Base-by-base conservation (phyloP, 2,797 vertebrate genomes). In the Agapornis canus region DNA sequence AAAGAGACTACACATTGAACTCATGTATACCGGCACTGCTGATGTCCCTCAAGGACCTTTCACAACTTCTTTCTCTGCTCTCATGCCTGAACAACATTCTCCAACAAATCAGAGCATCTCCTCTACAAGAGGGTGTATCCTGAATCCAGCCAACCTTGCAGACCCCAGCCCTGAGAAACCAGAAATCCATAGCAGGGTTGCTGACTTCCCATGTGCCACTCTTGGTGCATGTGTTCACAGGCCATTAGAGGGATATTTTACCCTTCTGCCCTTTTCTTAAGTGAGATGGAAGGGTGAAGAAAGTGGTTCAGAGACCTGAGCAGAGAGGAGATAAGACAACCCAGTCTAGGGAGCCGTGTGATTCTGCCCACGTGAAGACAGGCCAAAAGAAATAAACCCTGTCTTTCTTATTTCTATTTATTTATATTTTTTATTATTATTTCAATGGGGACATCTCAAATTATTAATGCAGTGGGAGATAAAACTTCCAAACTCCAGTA, bases 11-110 rank as follows among this genome's bases (percentile, higher is more conserved):
- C 9, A 10, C 13, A 13, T 26, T 70, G 39, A 84, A 66, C 17
- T 26, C 0, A 0, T 5, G 22, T 43, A 10, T 17, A 25, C 26
- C 61, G 40, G 25, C 25, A 79, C 54, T 79, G 54, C 49, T 73
- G 47, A 32, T 35, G 49, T 78, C 63, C n/a, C 73, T 82, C 5
- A 32, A 59, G 80, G 59, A 76, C 40, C 19, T 13, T 90, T 51
- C 47, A 42, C n/a, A 79, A 2, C 32, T 57, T 80, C 23, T 54
- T 89, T 65, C 63, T 70, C 54, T 90, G 35, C 27, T 72, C 13
- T 90, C n/a, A 31, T 15, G 25, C 27, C 54, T 66, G 27, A 84
- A 56, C 0, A 0, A 48, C 63, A 70, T 72, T 88, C 64, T 82
- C 37, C 32, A 61, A 19, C 32, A 86, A 76, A 64, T 45, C 51